Evolutionary conservation across 2,797 vertebrate genomes (phyloP).

Genomic region (Sebastolobus altivelis): DNA sequence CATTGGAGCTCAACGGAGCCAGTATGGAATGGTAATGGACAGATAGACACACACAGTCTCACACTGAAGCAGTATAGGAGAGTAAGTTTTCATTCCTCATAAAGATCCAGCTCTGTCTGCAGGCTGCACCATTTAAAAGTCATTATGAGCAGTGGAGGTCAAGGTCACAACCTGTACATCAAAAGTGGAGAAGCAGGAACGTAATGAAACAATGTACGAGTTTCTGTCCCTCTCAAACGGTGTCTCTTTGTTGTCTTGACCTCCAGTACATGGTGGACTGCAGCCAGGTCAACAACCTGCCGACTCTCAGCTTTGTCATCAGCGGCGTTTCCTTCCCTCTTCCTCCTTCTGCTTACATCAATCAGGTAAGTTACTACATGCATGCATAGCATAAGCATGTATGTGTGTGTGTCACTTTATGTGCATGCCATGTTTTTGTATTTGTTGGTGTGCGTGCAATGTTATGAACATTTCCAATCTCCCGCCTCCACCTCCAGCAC

Average conservation of each 20-base stretch:
- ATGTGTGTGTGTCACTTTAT: not conserved
- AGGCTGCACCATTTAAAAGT: not conserved
- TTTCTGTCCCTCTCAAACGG: not conserved
- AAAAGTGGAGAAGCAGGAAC: not conserved
- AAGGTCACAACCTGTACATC: not conserved
- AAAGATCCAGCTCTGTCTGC: not conserved
- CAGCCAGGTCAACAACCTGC: conserved; percentile 66
- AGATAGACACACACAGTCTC: not conserved
- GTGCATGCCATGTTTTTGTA: not conserved
- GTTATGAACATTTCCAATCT: not conserved
- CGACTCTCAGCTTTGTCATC: conserved; percentile 82
- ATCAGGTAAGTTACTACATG: conserved; percentile 35
- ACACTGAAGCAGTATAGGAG: not conserved
- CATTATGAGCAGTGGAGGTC: not conserved
- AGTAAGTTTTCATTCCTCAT: not conserved
- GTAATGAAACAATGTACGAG: not conserved
- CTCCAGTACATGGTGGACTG: conserved; percentile 83
- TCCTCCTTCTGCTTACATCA: conserved; percentile 80
- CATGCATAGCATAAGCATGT: not conserved
- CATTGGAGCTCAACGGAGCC: conserved; percentile 74
- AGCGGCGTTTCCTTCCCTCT: conserved; percentile 74
- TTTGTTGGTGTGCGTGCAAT: not conserved
- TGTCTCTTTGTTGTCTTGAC: conserved; percentile 15
- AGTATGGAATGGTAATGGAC: conserved; percentile 65
- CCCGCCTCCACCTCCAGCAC: conserved; percentile 18